phyloP scores from a whole-genome alignment of 2,797 vertebrate genomes.

The Aulostomus chinensis region DNA sequence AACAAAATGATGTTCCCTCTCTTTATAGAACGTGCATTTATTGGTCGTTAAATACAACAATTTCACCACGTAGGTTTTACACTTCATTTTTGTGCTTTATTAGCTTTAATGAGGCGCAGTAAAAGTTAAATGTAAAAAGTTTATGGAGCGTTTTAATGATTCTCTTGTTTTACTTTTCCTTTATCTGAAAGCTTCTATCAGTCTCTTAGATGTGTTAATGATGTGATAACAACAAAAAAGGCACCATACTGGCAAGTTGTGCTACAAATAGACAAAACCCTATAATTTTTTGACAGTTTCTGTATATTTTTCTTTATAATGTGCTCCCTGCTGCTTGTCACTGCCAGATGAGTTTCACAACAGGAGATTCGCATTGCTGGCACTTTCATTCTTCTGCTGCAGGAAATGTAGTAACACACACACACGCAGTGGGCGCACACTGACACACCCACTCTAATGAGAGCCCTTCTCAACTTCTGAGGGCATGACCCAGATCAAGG shows the following conservation, averaged over 20 bases:
- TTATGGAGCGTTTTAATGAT: conserved; percentile 37
- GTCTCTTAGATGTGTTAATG: too few species aligned
- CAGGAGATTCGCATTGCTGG: conserved; percentile 36
- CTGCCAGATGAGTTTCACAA: conserved; percentile 35
- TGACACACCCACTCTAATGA: conserved; percentile 34
- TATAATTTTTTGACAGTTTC: conserved; percentile 3
- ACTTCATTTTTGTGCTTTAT: conserved; percentile 25
- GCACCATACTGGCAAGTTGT: too few species aligned
- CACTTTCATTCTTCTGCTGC: conserved; percentile 30
- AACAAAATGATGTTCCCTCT: conserved; percentile 12
- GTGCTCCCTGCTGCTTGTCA: conserved; percentile 40
- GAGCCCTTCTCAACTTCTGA: conserved; percentile 40
- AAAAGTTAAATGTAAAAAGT: conserved; percentile 32
- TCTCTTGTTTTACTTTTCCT: conserved; percentile 21
- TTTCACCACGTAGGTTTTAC: too few species aligned
- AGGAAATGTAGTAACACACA: conserved; percentile 24
- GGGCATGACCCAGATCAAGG: conserved; percentile 63
- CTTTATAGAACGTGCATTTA: conserved; percentile 1
- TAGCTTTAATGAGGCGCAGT: conserved; percentile 35
- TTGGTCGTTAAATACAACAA: conserved; percentile 34
- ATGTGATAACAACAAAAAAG: too few species aligned
- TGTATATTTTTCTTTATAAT: too few species aligned
- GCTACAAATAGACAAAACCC: too few species aligned
- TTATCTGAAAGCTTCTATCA: conserved; percentile 6
- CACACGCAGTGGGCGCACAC: conserved; percentile 11